Percentiles rank a stretch among this genome's conserved stretches.
phyloP scores from a whole-genome alignment of 2,888 invertebrate genomes.

The Heliconius cydno region DNA sequence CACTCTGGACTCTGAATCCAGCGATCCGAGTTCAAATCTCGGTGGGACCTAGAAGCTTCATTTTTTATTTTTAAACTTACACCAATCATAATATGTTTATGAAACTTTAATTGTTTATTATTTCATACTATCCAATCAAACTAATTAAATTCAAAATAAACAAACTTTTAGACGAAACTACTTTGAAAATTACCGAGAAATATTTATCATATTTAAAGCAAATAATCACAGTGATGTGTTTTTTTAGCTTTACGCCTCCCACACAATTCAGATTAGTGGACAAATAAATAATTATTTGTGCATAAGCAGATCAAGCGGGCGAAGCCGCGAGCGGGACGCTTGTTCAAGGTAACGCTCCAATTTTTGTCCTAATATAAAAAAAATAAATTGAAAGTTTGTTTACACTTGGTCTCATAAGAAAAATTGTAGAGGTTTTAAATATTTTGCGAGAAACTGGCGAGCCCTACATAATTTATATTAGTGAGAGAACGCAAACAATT shows the following conservation, averaged over 20 bases:
- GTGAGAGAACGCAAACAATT: conserved; percentile 8
- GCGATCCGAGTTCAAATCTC: conserved; percentile 93
- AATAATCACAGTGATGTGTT: too few species aligned
- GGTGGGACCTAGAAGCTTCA: conserved; percentile 81
- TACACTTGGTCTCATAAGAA: not conserved
- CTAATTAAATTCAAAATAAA: not conserved
- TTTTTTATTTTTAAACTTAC: not conserved
- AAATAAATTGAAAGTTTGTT: not conserved
- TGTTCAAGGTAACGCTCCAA: not conserved
- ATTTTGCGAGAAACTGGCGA: not conserved
- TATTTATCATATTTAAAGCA: not conserved
- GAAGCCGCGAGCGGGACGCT: not conserved
- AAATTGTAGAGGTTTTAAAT: not conserved
- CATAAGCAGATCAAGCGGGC: not conserved
- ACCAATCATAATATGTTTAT: not conserved
- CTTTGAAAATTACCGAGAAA: not conserved
- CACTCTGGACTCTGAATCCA: conserved; percentile 88
- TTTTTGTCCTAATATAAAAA: not conserved
- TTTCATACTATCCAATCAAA: not conserved
- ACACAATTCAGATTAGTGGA: too few species aligned
- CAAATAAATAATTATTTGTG: not conserved
- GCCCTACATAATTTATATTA: conserved; percentile 20
- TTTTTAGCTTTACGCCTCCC: too few species aligned
- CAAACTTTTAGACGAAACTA: not conserved
- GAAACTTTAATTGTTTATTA: not conserved